Conservation (phyloP, 2,113 vertebrate genomes). For the Campylomormyrus numenius region DNA sequence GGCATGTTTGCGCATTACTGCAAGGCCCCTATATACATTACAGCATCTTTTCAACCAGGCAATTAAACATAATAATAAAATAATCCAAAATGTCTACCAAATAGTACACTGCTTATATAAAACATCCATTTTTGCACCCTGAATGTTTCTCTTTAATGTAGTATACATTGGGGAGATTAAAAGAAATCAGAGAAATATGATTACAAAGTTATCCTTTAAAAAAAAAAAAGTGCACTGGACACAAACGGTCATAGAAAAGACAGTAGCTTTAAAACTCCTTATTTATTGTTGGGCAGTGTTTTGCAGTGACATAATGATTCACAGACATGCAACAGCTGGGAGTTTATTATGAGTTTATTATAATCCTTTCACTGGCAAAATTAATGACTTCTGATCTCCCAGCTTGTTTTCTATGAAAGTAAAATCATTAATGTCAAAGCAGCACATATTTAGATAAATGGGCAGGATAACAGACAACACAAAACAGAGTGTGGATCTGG, state of each 20-base stretch:
- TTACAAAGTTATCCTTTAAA: background rate
- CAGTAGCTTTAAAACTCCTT: background rate
- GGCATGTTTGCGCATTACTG: background rate
- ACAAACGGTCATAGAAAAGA: background rate
- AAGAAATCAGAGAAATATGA: background rate
- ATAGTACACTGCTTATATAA: background rate
- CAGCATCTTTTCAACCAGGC: background rate
- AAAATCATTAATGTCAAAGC: constrained; percentile 2
- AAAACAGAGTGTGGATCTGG: background rate
- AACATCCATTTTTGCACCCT: background rate
- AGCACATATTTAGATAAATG: background rate
- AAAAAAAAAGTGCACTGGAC: background rate
- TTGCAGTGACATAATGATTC: background rate
- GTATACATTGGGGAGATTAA: background rate
- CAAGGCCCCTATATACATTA: background rate
- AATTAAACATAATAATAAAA: background rate
- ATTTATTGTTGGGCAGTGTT: background rate
- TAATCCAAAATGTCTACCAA: background rate
- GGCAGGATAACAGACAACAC: background rate
- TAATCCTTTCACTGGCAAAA: background rate
- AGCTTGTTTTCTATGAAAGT: background rate
- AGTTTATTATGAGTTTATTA: background rate
- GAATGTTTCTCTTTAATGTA: background rate
- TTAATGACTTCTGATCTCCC: background rate
- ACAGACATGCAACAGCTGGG: background rate